Evolutionary conservation across 2,797 vertebrate genomes (phyloP).

Genomic region (Odontamblyopus rebecca): DNA sequence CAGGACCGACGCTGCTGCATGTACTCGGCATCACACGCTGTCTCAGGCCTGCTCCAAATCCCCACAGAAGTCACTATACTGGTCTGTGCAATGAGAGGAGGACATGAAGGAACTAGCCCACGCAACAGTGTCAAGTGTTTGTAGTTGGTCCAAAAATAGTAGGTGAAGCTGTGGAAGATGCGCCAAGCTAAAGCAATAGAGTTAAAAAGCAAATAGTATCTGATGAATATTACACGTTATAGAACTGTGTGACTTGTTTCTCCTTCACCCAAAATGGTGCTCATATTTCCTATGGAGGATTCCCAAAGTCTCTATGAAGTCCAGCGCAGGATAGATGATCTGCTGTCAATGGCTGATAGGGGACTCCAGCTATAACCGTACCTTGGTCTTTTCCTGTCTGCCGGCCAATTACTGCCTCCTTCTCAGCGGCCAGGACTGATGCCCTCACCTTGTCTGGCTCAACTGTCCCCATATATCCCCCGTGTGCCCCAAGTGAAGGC

Average conservation of each 20-base stretch:
- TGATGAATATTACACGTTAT: neutral
- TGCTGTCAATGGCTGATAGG: conserved; percentile 7
- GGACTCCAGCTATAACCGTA: conserved; percentile 16
- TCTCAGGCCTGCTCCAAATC: conserved; percentile 40
- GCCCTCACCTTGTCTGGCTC: conserved; percentile 52
- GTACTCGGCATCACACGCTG: conserved; percentile 21
- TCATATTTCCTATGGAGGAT: neutral
- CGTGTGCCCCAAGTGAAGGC: conserved; percentile 43
- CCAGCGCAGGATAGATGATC: conserved; percentile 8
- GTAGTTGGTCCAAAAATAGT: conserved; percentile 1
- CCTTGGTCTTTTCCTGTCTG: conserved; percentile 37
- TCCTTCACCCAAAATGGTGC: conserved; percentile 8
- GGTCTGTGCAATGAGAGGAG: conserved; percentile 37
- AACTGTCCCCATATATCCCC: conserved; percentile 48
- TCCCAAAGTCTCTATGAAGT: conserved; percentile 5
- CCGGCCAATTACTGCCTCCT: conserved; percentile 48
- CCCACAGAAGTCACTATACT: conserved; percentile 40
- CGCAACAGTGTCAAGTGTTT: conserved; percentile 25
- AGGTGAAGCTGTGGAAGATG: neutral
- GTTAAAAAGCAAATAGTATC: neutral
- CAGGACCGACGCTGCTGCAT: conserved; percentile 13
- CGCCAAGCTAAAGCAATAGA: conserved; percentile 2
- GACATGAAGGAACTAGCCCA: conserved; percentile 35
- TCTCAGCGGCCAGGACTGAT: conserved; percentile 33
- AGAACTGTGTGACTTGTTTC: conserved; percentile 7